A percentile compares a stretch with the other conserved stretches of the same genome.
These are phyloP conservation scores for Actinia equina DNA, from an alignment of 64 coral and sea anemone species.

Conservation along the genomic window DNA sequence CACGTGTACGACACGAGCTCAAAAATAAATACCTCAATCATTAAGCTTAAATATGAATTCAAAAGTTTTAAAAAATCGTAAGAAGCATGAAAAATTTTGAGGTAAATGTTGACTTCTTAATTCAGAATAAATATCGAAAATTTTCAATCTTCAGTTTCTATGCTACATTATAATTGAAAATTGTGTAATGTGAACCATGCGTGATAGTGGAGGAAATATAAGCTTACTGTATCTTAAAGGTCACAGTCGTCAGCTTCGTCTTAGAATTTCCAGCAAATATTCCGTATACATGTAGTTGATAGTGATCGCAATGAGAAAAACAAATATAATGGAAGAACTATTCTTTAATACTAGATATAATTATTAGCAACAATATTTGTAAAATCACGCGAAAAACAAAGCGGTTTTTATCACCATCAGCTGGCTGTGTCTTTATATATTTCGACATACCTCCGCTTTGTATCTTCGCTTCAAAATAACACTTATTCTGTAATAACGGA, in stretches of 20 bases:
- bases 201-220: too few relatives aligned
- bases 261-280: neutral
- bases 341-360: neutral
- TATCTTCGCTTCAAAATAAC: conserved; percentile 98
- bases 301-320: too few relatives aligned
- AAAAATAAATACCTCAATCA: too few relatives aligned
- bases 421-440: neutral
- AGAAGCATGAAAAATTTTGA: neutral
- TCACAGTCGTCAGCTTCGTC: too few relatives aligned
- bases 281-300: neutral
- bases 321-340: neutral
- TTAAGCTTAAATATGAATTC: too few relatives aligned
- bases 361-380: neutral
- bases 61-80: too few relatives aligned
- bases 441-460: conserved; percentile 83
- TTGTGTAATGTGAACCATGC: too few relatives aligned
- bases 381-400: neutral
- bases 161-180: neutral
- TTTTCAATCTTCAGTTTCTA: neutral
- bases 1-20: too few relatives aligned
- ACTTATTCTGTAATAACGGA: conserved; percentile 95
- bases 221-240: too few relatives aligned
- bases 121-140: neutral
- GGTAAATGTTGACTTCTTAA: neutral
- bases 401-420: neutral